Evolutionary conservation across 64 coral and sea anemone genomes (phyloP).

Genomic region (Stichodactyla mertensii): DNA sequence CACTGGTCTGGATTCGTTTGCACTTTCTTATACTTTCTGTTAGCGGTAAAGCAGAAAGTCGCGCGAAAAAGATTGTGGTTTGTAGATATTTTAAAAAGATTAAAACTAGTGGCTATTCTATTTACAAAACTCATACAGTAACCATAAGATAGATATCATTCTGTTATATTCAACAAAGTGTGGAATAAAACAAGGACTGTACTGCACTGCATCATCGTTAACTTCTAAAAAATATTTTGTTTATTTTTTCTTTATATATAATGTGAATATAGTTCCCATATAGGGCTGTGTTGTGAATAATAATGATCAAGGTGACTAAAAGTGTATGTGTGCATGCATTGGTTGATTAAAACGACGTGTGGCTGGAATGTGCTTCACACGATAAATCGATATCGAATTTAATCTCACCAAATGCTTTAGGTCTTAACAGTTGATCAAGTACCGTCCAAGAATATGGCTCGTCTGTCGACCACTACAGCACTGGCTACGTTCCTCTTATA

Average conservation of each 20-base stretch:
- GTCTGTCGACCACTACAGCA: neutral
- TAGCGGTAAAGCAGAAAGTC: neutral
- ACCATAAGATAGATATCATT: neutral
- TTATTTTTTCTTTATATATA: neutral
- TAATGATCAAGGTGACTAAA: neutral
- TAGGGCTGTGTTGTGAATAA: neutral
- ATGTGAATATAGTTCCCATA: neutral
- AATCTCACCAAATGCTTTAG: neutral
- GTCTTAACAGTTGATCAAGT: neutral
- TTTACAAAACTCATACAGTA: neutral
- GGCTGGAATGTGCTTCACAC: neutral
- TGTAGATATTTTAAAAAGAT: neutral
- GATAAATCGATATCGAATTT: neutral
- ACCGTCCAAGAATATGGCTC: neutral
- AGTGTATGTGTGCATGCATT: neutral
- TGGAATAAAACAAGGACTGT: neutral
- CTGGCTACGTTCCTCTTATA: neutral
- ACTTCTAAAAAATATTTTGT: neutral
- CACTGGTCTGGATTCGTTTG: neutral
- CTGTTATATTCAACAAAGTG: neutral
- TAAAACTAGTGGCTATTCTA: neutral
- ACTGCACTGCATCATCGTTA: neutral
- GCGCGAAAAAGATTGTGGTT: neutral
- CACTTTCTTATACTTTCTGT: neutral
- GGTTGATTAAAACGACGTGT: neutral